These are phyloP conservation scores for Notolabrus celidotus DNA, from an alignment of 2,797 vertebrate genomes.

Conservation along the genomic window DNA sequence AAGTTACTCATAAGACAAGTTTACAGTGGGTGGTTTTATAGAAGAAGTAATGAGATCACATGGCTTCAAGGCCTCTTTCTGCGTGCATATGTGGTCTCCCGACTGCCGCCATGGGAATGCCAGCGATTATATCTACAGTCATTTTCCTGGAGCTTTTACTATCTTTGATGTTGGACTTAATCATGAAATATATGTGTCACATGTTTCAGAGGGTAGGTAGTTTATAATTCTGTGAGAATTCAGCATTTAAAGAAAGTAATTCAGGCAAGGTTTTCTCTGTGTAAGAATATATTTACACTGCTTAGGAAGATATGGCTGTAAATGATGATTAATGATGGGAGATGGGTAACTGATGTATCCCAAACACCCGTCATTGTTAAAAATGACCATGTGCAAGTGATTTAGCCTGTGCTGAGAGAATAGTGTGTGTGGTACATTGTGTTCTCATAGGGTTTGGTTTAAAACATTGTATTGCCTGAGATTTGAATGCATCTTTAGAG, in stretches of 20 bases:
- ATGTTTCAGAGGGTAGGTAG: neutral
- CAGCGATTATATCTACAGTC: neutral
- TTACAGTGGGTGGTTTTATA: slow-evolving; percentile 31
- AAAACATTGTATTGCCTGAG: neutral
- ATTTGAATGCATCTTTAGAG: neutral
- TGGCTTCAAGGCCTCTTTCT: neutral
- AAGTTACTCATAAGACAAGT: slow-evolving; percentile 1
- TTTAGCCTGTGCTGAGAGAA: slow-evolving; percentile 18
- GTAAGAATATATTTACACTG: neutral
- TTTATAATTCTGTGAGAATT: slow-evolving; percentile 10
- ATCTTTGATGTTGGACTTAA: neutral
- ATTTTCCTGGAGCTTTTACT: too few species aligned
- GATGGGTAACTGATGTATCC: neutral
- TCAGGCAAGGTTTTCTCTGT: neutral
- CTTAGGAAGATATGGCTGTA: neutral
- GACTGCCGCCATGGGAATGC: slow-evolving; percentile 5
- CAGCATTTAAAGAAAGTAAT: neutral
- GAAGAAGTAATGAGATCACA: slow-evolving; percentile 29
- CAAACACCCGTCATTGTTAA: neutral
- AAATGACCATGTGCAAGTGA: slow-evolving; percentile 30
- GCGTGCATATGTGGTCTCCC: neutral
- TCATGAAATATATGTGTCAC: neutral
- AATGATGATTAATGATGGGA: neutral
- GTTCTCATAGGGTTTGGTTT: slow-evolving; percentile 5
- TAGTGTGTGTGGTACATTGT: neutral